These are phyloP conservation scores for Pseudomyrmex gracilis DNA, from an alignment of 1,140 invertebrate genomes.

Conservation along the genomic window DNA sequence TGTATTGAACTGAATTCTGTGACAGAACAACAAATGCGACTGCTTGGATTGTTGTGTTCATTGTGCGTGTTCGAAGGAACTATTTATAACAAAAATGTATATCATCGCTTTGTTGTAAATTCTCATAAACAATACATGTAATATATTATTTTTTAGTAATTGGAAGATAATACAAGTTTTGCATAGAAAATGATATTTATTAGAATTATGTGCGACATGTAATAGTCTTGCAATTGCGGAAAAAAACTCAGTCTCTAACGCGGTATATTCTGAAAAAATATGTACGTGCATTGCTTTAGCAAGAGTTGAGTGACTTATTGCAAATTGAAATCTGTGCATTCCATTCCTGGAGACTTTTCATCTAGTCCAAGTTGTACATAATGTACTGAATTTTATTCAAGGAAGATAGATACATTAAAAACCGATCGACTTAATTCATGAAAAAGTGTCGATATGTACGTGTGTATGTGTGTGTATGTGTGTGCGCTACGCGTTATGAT, in stretches of 20 bases:
- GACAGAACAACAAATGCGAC: constrained; percentile 21
- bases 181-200: not conserved
- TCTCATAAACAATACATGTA: too few relatives aligned
- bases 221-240: not conserved
- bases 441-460: constrained; percentile 8
- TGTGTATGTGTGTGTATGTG: too few relatives aligned
- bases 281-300: constrained; percentile 1
- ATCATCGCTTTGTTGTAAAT: constrained; percentile 37
- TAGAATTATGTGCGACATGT: constrained; percentile 8
- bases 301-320: constrained; percentile 41
- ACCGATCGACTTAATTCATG: constrained; percentile 47
- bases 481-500: constrained; percentile 16
- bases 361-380: constrained; percentile 65
- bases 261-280: not conserved
- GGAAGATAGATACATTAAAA: constrained; percentile 26
- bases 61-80: not conserved
- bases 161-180: not conserved
- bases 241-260: not conserved
- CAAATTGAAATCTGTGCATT: constrained; percentile 46
- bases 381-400: constrained; percentile 6
- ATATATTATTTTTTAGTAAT: too few relatives aligned
- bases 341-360: constrained; percentile 48
- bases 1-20: constrained; percentile 11
- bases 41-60: not conserved
- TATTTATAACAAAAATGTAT: not conserved